Base-by-base conservation (phyloP, 23 tunicate species). In the Diplosoma virens region DNA sequence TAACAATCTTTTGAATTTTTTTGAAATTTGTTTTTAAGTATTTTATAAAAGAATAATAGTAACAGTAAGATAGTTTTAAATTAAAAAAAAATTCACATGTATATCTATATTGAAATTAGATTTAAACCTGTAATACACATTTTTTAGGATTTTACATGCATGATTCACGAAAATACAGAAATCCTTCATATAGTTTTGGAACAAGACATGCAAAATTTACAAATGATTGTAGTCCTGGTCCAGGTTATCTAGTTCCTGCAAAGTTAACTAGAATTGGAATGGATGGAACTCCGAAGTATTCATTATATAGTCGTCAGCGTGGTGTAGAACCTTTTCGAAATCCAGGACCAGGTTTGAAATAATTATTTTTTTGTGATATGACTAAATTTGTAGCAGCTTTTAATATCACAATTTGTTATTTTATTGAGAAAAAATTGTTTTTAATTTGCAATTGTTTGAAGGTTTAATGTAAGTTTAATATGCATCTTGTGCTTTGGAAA, bases 151-250 rank as follows among this genome's bases (percentile, higher is more conserved):
- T 52, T 30, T n/a, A 36, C 16, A 71, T 56, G 21, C 99, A 95
- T 79, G 99, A 95, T 76, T 32, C 64, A 16, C 64, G 99, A 48
- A 95, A 95, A 56, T 37, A 79, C 6, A 53, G 73, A 30, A 95
- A 77, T 37, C 93, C 99, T 25, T 77, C 93, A 9, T 95, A 69
- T 61, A 84, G 93, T 45, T 95, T 95, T 61, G 99, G 99, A 17
- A 78, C 85, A 23, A 89, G 96, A 53, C 99, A 87, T 64, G 89
- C 86, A 77, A 79, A 76, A 47, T 94, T 83, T 59, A 79, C 95
- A 35, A 87, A 87, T 54, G 90, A 94, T 30, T 61, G 79, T 80
- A 89, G 97, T 68, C 99, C 99, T 33, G 99, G 99, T 5, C 99
- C 99, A 0, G 84, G 84, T 17, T 84, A 80, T 47, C 18, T 81